These are phyloP conservation scores for Trilocha varians DNA, from an alignment of 2,888 invertebrate genomes.

Conservation along the genomic window DNA sequence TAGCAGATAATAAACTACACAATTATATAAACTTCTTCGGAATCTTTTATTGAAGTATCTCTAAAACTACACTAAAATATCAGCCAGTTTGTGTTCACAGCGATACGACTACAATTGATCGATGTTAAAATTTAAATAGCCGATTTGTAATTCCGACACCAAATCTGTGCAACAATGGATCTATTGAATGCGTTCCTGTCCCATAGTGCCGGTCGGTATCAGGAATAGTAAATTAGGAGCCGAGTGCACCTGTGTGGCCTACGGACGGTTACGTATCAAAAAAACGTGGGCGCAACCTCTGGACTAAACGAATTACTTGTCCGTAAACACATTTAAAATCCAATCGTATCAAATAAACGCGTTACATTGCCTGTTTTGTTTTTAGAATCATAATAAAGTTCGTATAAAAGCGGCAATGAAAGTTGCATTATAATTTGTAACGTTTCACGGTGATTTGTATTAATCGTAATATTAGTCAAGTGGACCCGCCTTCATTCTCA, in stretches of 20 bases:
- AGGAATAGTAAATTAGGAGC: constrained; percentile 65
- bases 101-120: background rate
- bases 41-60: no score
- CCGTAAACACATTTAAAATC: constrained; percentile 33
- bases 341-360: constrained; percentile 9
- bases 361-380: constrained; percentile 24
- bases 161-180: constrained; percentile 36
- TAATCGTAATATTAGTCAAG: constrained; percentile 69
- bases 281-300: constrained; percentile 65
- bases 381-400: background rate
- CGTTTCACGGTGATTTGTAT: constrained; percentile 46
- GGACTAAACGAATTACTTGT: constrained; percentile 71
- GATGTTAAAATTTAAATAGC: background rate
- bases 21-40: background rate
- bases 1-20: no score
- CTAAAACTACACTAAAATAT: no score
- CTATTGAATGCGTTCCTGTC: constrained; percentile 44
- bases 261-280: constrained; percentile 49
- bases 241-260: constrained; percentile 69
- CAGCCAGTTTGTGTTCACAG: no score
- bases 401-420: constrained; percentile 22
- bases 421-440: constrained; percentile 4
- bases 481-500: constrained; percentile 70
- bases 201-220: constrained; percentile 41
- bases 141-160: background rate